Percentiles rank a stretch among this genome's conserved stretches.
Conservation (phyloP, 2,113 vertebrate genomes). For the Dascyllus trimaculatus region DNA sequence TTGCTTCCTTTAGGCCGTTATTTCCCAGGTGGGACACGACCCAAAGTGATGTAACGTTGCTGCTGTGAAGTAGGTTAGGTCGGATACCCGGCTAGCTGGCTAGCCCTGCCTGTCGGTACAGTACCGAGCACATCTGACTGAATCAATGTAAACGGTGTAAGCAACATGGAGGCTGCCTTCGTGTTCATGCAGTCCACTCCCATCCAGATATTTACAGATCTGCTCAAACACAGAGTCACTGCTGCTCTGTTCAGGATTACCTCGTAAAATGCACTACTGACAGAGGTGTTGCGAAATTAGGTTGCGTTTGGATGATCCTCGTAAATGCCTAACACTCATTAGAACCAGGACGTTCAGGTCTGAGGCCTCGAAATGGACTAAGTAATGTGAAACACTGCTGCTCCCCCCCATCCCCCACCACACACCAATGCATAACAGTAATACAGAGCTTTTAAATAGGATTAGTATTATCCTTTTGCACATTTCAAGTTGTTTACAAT, state of each 20-base stretch:
- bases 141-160: background rate
- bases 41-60: conserved; percentile 74
- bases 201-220: conserved; percentile 61
- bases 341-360: background rate
- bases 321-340: background rate
- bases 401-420: too few species aligned
- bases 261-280: background rate
- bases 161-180: conserved; percentile 31
- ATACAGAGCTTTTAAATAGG: too few species aligned
- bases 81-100: conserved; percentile 30
- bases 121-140: background rate
- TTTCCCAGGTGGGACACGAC: conserved; percentile 61
- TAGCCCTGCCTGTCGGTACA: conserved; percentile 23
- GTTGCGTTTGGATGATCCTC: conserved; percentile 11
- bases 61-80: conserved; percentile 72
- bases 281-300: conserved; percentile 3
- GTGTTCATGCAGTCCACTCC: fast-evolving
- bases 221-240: background rate
- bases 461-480: too few species aligned
- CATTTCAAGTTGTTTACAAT: too few species aligned
- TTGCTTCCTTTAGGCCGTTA: conserved; percentile 19
- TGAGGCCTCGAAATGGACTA: too few species aligned
- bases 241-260: conserved; percentile 48
- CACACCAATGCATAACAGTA: too few species aligned
- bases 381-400: too few species aligned